These are phyloP conservation scores for Calidris pygmaea DNA, from an alignment of 2,113 vertebrate species.

Conservation along the genomic window DNA sequence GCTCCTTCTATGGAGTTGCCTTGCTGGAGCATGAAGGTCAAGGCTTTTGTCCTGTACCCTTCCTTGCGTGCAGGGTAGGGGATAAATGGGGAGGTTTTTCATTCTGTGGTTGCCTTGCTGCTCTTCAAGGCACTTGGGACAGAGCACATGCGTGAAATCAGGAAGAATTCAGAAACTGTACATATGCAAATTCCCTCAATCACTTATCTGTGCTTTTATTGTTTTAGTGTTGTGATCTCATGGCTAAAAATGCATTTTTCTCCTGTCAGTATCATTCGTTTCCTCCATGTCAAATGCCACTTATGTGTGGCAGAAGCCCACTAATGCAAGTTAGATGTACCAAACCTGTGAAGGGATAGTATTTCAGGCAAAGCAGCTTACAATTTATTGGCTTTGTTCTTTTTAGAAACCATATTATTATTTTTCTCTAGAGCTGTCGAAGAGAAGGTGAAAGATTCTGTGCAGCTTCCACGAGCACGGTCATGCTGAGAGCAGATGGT, in stretches of 20 bases:
- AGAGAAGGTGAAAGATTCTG: constrained; percentile 49
- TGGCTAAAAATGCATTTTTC: constrained; percentile 44
- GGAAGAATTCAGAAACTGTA: constrained; percentile 11
- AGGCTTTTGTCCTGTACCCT: not conserved
- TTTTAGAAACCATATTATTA: not conserved
- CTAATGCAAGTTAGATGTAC: constrained; percentile 1
- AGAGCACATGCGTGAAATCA: not conserved
- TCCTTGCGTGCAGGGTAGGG: not conserved
- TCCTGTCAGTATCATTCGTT: constrained; percentile 13
- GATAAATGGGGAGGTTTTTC: not conserved
- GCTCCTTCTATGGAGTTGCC: not conserved
- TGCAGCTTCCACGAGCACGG: not conserved
- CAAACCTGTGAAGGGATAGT: not conserved
- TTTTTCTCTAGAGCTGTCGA: constrained; percentile 43
- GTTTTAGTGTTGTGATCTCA: constrained; percentile 41
- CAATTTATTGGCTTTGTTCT: constrained; percentile 4
- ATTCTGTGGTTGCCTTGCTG: not conserved
- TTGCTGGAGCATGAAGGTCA: not conserved
- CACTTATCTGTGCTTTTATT: constrained; percentile 2
- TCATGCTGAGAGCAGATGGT: constrained; percentile 64
- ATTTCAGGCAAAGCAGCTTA: constrained; percentile 36
- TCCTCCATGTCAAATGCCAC: constrained; percentile 6
- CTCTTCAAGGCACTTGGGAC: not conserved
- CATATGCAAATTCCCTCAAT: constrained; percentile 24
- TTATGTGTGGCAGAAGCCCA: constrained; percentile 13